Evolutionary conservation across 2,888 invertebrate genomes (phyloP).

Genomic region (Orthosia incerta): DNA sequence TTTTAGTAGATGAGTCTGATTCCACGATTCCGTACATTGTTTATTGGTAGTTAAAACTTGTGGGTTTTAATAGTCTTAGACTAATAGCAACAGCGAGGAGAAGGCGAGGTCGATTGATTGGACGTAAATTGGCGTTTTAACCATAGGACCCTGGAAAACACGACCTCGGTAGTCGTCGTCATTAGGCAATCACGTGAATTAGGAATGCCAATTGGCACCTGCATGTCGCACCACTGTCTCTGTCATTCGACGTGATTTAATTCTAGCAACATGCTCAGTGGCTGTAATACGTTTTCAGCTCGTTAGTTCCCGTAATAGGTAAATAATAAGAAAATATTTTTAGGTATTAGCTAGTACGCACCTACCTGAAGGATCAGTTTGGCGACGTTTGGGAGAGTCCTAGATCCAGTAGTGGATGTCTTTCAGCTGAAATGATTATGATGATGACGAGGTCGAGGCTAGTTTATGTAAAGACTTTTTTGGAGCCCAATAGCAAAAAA

Average conservation of each 20-base stretch:
- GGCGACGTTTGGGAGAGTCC: too few species aligned
- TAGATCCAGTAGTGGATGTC: too few species aligned
- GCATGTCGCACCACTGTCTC: conserved; percentile 5
- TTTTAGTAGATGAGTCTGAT: conserved; percentile 42
- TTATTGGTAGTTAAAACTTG: conserved; percentile 38
- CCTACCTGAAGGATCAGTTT: too few species aligned
- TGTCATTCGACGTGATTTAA: conserved; percentile 21
- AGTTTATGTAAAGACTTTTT: neutral
- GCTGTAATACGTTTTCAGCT: conserved; percentile 13
- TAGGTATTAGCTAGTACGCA: too few species aligned
- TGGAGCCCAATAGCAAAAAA: neutral
- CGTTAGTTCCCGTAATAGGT: conserved; percentile 1
- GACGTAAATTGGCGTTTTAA: conserved; percentile 50
- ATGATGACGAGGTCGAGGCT: too few species aligned
- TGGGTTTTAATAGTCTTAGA: conserved; percentile 20
- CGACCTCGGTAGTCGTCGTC: conserved; percentile 21
- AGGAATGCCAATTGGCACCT: conserved; percentile 50
- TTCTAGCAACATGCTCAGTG: conserved; percentile 18
- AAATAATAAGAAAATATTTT: neutral
- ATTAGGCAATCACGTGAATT: conserved; percentile 57
- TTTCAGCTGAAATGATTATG: too few species aligned
- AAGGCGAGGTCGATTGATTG: conserved; percentile 41
- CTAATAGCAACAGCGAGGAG: conserved; percentile 25
- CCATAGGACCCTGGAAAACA: conserved; percentile 31
- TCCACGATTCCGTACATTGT: conserved; percentile 25